A percentile compares a stretch with the other conserved stretches of the same genome.
phyloP scores from a whole-genome alignment of 2,888 invertebrate species.

The Hirtodrosophila trivittata region DNA sequence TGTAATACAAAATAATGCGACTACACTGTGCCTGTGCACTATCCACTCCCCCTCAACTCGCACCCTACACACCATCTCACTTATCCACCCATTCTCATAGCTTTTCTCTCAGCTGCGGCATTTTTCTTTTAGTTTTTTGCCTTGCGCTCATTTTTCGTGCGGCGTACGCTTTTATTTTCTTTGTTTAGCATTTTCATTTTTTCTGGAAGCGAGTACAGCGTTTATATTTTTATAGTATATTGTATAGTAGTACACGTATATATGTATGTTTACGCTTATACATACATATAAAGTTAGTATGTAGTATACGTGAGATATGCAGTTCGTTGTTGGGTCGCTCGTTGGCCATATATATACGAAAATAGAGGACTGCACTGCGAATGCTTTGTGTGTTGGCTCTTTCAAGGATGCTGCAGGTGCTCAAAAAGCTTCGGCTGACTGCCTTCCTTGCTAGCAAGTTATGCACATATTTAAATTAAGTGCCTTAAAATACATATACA shows the following conservation, averaged over 20 bases:
- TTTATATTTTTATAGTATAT: slow-evolving; percentile 39
- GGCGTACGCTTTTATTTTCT: slow-evolving; percentile 71
- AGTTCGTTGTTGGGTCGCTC: slow-evolving; percentile 27
- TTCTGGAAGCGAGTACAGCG: slow-evolving; percentile 53
- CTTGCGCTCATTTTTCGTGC: slow-evolving; percentile 59
- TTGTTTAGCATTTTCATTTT: slow-evolving; percentile 77
- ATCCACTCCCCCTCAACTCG: not conserved
- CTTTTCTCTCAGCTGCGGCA: slow-evolving; percentile 43
- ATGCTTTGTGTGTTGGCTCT: slow-evolving; percentile 51
- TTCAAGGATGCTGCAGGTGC: slow-evolving; percentile 70
- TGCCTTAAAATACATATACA: slow-evolving; percentile 27
- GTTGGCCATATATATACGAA: slow-evolving; percentile 7
- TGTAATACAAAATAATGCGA: slow-evolving; percentile 77
- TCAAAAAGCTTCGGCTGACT: slow-evolving; percentile 42
- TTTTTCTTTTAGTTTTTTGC: slow-evolving; percentile 66
- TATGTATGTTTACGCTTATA: slow-evolving; percentile 17
- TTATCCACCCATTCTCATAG: slow-evolving; percentile 3
- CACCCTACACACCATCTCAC: not conserved
- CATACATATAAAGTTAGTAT: slow-evolving; percentile 8
- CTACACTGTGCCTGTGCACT: slow-evolving; percentile 9
- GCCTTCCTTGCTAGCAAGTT: slow-evolving; percentile 52
- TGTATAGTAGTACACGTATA: not conserved
- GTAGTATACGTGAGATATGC: slow-evolving; percentile 49
- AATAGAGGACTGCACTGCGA: slow-evolving; percentile 12
- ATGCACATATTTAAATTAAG: slow-evolving; percentile 70